These are phyloP conservation scores for Clitarchus hookeri DNA, from an alignment of 2,888 invertebrate species.

Conservation along the genomic window DNA sequence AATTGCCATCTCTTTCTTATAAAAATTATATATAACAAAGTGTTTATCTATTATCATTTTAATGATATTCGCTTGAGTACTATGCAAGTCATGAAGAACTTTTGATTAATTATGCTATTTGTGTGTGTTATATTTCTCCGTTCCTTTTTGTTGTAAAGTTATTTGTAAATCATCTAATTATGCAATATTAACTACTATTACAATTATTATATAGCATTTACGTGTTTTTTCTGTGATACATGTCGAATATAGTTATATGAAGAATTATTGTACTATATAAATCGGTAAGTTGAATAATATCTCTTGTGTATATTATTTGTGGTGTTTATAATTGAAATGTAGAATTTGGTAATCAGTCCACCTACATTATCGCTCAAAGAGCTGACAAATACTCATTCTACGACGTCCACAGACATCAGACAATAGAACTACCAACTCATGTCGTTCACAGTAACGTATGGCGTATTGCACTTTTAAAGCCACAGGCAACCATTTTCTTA, in stretches of 20 bases:
- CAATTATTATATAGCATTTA: conserved; percentile 31
- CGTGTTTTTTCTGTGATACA: conserved; percentile 42
- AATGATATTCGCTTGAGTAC: conserved; percentile 34
- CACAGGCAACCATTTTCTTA: too few relatives aligned
- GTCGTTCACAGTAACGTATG: neutral
- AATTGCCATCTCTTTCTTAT: conserved; percentile 28
- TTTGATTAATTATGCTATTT: conserved; percentile 34
- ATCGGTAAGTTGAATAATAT: conserved; percentile 32
- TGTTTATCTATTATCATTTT: conserved; percentile 24
- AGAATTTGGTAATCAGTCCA: neutral
- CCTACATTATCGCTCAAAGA: neutral
- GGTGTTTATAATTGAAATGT: conserved; percentile 24
- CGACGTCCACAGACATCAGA: neutral
- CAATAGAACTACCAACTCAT: too few relatives aligned
- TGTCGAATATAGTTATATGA: conserved; percentile 39
- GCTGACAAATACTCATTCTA: neutral
- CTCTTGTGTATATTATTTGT: conserved; percentile 29
- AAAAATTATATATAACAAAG: conserved; percentile 30
- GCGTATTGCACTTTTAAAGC: neutral
- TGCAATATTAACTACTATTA: conserved; percentile 28
- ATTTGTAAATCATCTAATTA: conserved; percentile 36
- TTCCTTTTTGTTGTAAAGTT: conserved; percentile 35
- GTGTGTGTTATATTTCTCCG: conserved; percentile 34
- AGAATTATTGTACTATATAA: conserved; percentile 32
- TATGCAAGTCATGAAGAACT: conserved; percentile 1